Percentiles rank a stretch among this genome's conserved stretches.
These are phyloP conservation scores for Echeneis naucrates DNA, from an alignment of 2,797 vertebrate genomes.

Conservation along the genomic window DNA sequence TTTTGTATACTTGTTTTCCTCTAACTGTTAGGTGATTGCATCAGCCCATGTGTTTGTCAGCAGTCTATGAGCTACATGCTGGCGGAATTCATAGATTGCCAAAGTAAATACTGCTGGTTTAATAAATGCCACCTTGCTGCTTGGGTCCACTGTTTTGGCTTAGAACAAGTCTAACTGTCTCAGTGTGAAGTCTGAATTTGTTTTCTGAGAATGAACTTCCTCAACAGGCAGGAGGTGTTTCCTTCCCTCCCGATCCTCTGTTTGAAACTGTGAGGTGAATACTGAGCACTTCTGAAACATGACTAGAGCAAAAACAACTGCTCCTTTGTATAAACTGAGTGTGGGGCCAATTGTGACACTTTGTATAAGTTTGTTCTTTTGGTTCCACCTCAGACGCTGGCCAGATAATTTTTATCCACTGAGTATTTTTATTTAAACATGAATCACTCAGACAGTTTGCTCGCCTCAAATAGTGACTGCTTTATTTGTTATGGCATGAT, in stretches of 20 bases:
- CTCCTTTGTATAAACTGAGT: slow-evolving; percentile 75
- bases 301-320: slow-evolving; percentile 82
- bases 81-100: slow-evolving; percentile 51
- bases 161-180: slow-evolving; percentile 39
- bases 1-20: slow-evolving; percentile 33
- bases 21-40: slow-evolving; percentile 40
- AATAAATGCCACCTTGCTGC: slow-evolving; percentile 37
- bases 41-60: slow-evolving; percentile 48
- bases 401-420: slow-evolving; percentile 46
- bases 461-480: slow-evolving; percentile 38
- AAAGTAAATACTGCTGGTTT: slow-evolving; percentile 51
- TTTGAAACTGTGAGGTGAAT: slow-evolving; percentile 81
- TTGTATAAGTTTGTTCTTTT: slow-evolving; percentile 68
- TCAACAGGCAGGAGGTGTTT: slow-evolving; percentile 82
- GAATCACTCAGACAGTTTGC: slow-evolving; percentile 30
- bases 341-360: slow-evolving; percentile 68
- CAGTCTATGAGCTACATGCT: slow-evolving; percentile 35
- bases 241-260: slow-evolving; percentile 76
- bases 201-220: slow-evolving; percentile 83
- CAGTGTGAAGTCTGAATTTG: slow-evolving; percentile 74
- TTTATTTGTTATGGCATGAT: slow-evolving; percentile 58
- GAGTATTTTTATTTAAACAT: slow-evolving; percentile 54
- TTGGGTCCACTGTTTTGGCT: slow-evolving; percentile 40
- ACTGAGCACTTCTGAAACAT: slow-evolving; percentile 79
- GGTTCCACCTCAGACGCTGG: slow-evolving; percentile 48